A percentile compares a stretch with the other conserved stretches of the same genome.
These are phyloP conservation scores for Phymanthus crucifer DNA, from an alignment of 92 coral and sea anemone species.

Conservation along the genomic window DNA sequence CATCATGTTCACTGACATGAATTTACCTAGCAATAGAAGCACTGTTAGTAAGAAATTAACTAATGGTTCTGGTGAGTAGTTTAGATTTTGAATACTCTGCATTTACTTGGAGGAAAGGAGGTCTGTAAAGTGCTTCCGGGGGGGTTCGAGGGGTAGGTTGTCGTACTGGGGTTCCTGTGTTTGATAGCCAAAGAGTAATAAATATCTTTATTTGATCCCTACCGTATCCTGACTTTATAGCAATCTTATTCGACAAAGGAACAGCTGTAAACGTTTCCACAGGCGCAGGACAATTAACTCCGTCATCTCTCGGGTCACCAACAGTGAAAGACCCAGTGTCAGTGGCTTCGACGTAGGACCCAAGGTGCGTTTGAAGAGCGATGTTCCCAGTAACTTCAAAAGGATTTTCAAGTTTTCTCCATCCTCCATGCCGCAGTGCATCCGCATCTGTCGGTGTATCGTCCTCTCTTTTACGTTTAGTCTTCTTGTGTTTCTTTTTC, in stretches of 20 bases:
- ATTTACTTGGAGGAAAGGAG: background rate
- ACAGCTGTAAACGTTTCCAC: constrained; percentile 91
- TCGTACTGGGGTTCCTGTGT: no score
- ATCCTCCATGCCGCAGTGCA: constrained; percentile 84
- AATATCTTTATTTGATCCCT: constrained; percentile 8
- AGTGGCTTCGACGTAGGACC: constrained; percentile 76
- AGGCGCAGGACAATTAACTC: constrained; percentile 95
- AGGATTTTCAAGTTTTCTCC: constrained; percentile 79
- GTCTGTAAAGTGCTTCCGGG: background rate
- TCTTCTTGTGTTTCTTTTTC: constrained; percentile 82
- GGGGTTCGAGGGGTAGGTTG: no score
- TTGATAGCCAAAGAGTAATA: background rate
- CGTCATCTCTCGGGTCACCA: constrained; percentile 79
- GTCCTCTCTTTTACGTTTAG: constrained; percentile 73
- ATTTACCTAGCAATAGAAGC: constrained; percentile 58
- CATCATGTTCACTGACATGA: constrained; percentile 88
- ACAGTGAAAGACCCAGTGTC: constrained; percentile 72
- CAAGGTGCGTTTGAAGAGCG: constrained; percentile 78
- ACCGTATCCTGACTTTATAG: constrained; percentile 96
- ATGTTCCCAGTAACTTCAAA: constrained; percentile 64
- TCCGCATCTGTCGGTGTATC: constrained; percentile 70
- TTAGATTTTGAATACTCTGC: background rate
- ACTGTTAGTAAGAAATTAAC: background rate
- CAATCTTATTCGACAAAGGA: constrained; percentile 82
- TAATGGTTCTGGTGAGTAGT: background rate